These are phyloP conservation scores for Gymnodraco acuticeps DNA, from an alignment of 2,797 vertebrate species.

Conservation along the genomic window DNA sequence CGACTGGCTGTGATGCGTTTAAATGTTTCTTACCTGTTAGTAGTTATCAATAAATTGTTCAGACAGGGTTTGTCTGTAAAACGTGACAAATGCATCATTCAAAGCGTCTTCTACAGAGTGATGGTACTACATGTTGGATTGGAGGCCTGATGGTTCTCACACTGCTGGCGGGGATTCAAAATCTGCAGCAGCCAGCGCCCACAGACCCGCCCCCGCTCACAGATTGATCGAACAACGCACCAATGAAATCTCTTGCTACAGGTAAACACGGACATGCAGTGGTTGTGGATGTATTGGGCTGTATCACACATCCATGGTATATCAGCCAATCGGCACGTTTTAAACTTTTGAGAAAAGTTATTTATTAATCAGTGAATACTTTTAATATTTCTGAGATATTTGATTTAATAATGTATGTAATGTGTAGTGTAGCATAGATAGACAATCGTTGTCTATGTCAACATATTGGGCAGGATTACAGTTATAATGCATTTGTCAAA, in stretches of 20 bases:
- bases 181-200: neutral
- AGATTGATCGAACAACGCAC: constrained; percentile 31
- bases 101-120: neutral
- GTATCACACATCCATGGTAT: too few relatives aligned
- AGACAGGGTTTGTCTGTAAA: neutral
- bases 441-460: too few relatives aligned
- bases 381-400: too few relatives aligned
- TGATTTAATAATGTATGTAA: too few relatives aligned
- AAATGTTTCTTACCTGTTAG: constrained; percentile 23
- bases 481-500: too few relatives aligned
- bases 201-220: constrained; percentile 2
- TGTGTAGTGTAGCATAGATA: too few relatives aligned
- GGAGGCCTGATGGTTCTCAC: neutral
- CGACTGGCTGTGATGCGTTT: neutral
- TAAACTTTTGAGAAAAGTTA: too few relatives aligned
- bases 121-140: neutral
- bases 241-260: neutral
- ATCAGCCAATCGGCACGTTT: too few relatives aligned
- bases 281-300: neutral
- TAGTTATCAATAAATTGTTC: neutral
- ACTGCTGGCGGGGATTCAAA: constrained; percentile 35
- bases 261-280: too few relatives aligned
- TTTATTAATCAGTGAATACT: too few relatives aligned
- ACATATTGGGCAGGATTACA: too few relatives aligned
- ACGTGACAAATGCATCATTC: neutral